A percentile compares a stretch with the other conserved stretches of the same genome.
Conservation (phyloP, 2,888 invertebrate species). For the Phortica okadai region DNA sequence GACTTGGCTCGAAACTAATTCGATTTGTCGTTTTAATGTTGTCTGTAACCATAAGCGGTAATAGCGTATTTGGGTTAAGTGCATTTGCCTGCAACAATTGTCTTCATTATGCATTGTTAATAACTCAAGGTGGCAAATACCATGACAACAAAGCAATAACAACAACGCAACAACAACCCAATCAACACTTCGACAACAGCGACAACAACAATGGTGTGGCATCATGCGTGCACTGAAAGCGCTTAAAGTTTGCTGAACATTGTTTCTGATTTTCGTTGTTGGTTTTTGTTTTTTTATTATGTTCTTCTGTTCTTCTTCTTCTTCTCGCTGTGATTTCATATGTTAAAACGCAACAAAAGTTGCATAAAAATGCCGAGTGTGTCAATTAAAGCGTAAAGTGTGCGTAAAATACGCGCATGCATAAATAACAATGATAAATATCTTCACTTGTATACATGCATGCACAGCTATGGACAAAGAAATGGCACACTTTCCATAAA, state of each 20-base stretch:
- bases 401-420: conserved; percentile 7
- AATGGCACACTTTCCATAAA: too few relatives aligned
- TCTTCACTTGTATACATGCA: conserved; percentile 25
- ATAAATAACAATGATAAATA: conserved; percentile 33
- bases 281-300: not conserved
- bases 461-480: not conserved
- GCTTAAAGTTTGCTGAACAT: not conserved
- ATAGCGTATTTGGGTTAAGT: conserved; percentile 21
- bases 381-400: conserved; percentile 29
- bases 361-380: conserved; percentile 29
- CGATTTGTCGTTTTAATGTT: conserved; percentile 7
- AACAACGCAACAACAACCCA: not conserved
- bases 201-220: not conserved
- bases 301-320: not conserved
- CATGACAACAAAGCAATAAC: not conserved
- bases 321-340: conserved; percentile 5
- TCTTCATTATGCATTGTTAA: conserved; percentile 9
- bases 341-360: conserved; percentile 20
- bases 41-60: not conserved
- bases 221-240: not conserved
- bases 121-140: conserved; percentile 13
- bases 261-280: too few relatives aligned
- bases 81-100: conserved; percentile 6
- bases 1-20: not conserved
- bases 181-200: not conserved